Percentiles rank a stretch among this genome's conserved stretches.
Conservation (phyloP, 2,113 vertebrate genomes). For the Telmatochromis sp. region DNA sequence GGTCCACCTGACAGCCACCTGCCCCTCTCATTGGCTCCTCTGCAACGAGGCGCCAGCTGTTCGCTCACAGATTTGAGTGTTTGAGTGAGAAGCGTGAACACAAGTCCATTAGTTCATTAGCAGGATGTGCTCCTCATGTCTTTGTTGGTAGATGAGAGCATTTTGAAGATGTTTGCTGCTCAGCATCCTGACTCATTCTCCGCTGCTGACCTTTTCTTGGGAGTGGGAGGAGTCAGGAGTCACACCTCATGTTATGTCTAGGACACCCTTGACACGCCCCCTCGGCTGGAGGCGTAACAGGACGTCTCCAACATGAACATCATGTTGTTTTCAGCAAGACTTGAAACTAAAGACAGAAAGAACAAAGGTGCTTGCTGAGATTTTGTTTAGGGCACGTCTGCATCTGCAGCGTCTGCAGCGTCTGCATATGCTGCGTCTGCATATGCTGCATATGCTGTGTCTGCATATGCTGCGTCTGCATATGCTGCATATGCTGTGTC, state of each 20-base stretch:
- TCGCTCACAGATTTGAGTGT: neutral
- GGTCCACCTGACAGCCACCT: neutral
- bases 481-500: too few relatives aligned
- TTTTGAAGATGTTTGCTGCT: neutral
- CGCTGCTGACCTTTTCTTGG: neutral
- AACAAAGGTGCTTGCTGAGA: neutral
- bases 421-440: too few relatives aligned
- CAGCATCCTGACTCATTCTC: fast-evolving
- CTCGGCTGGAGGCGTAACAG: neutral
- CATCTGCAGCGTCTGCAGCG: neutral
- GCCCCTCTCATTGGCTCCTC: neutral
- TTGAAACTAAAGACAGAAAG: neutral
- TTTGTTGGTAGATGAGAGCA: neutral
- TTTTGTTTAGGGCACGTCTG: neutral
- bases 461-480: fast-evolving
- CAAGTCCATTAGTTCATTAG: neutral
- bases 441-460: fast-evolving
- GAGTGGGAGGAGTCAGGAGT: neutral
- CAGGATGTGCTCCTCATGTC: fast-evolving
- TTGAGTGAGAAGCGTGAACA: neutral
- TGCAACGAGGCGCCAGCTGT: neutral
- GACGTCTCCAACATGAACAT: neutral
- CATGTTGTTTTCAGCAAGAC: neutral
- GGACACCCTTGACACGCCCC: neutral
- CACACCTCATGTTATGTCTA: neutral